A percentile compares a stretch with the other conserved stretches of the same genome.
Conservation (phyloP, 2,113 vertebrate genomes). For the Brachypteracias leptosomus region DNA sequence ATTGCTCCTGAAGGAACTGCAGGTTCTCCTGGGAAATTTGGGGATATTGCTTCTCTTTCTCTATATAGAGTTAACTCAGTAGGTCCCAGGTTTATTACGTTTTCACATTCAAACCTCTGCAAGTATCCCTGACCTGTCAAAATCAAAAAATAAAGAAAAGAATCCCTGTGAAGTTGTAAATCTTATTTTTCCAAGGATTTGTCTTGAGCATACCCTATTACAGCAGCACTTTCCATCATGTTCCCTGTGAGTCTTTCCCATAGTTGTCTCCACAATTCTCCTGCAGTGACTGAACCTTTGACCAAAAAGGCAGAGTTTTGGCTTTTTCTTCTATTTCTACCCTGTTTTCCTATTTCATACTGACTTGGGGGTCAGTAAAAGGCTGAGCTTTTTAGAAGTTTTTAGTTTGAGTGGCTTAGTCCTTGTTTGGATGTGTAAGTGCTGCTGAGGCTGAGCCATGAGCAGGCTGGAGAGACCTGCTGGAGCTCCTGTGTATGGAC, state of each 20-base stretch:
- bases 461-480: neutral
- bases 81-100: neutral
- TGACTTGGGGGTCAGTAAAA: neutral
- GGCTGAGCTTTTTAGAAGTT: neutral
- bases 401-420: neutral
- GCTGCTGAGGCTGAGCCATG: rapidly evolving
- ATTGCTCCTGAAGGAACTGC: neutral
- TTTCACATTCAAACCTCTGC: neutral
- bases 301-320: neutral
- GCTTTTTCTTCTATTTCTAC: neutral
- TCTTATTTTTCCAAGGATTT: neutral
- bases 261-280: neutral
- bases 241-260: neutral
- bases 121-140: neutral
- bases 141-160: neutral
- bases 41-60: neutral
- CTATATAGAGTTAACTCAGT: neutral
- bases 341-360: neutral
- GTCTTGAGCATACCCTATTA: neutral
- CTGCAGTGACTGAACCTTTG: neutral
- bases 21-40: constrained; percentile 9
- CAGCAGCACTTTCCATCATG: neutral
- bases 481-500: rapidly evolving
- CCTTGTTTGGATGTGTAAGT: neutral
- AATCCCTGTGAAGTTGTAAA: neutral